A percentile compares a stretch with the other conserved stretches of the same genome.
These are phyloP conservation scores for Cosmorhoe ocellata DNA, from an alignment of 2,888 invertebrate species.

Conservation along the genomic window DNA sequence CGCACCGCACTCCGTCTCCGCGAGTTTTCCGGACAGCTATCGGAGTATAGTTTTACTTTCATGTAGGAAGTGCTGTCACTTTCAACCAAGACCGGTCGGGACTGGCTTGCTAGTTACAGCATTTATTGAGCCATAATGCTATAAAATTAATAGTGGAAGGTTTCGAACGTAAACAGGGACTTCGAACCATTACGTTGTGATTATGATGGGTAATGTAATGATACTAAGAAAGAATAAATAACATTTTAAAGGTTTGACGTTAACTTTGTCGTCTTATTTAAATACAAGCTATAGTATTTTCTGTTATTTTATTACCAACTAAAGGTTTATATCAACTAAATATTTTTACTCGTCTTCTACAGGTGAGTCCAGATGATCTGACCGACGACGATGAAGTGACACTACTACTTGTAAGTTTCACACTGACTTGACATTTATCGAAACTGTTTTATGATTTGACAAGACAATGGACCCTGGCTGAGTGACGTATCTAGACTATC, in stretches of 20 bases:
- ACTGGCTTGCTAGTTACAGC: conserved; percentile 50
- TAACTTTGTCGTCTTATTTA: no score
- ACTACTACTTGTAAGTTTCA: conserved; percentile 46
- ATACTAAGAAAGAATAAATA: no score
- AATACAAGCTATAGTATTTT: no score
- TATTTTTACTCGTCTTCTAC: conserved; percentile 42
- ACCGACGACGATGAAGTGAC: conserved; percentile 46
- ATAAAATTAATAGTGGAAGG: conserved; percentile 30
- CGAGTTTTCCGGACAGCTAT: conserved; percentile 65
- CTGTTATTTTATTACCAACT: no score
- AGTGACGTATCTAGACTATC: neutral
- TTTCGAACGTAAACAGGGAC: conserved; percentile 16
- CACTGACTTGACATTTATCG: neutral
- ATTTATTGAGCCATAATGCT: conserved; percentile 29
- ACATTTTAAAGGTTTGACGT: no score
- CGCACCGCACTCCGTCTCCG: conserved; percentile 28
- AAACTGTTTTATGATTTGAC: neutral
- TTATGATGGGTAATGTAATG: neutral
- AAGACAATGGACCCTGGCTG: neutral
- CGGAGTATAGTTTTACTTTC: conserved; percentile 75
- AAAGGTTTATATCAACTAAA: neutral
- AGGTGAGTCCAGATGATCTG: conserved; percentile 66
- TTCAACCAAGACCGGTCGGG: conserved; percentile 77
- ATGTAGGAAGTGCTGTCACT: conserved; percentile 80
- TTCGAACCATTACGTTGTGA: conserved; percentile 1